These are phyloP conservation scores for Oreochromis tanganicae DNA, from an alignment of 2,113 vertebrate species.

Conservation along the genomic window DNA sequence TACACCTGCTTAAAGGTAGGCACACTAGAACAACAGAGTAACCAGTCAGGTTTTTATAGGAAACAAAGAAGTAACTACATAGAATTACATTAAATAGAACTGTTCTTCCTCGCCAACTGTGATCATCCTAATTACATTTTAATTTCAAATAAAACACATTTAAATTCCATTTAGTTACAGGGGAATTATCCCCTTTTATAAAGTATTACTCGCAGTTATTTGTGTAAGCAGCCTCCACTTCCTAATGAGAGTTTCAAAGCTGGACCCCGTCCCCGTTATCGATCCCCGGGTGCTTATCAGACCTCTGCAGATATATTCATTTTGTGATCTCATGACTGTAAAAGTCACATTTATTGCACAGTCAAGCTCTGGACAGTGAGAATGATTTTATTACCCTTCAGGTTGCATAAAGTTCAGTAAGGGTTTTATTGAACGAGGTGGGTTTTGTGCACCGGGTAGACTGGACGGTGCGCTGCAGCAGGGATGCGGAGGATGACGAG, in stretches of 20 bases:
- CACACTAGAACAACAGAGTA: background rate
- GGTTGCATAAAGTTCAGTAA: background rate
- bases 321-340: constrained; percentile 6
- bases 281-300: constrained; percentile 28
- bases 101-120: background rate
- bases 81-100: background rate
- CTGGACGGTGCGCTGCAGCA: background rate
- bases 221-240: background rate
- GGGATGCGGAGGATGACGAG: background rate
- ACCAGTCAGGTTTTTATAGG: background rate
- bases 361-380: constrained; percentile 9
- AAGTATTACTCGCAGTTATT: background rate
- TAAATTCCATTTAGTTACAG: background rate
- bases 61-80: background rate
- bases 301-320: constrained; percentile 28
- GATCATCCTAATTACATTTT: background rate
- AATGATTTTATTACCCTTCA: constrained; percentile 23
- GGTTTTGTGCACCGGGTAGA: background rate
- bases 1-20: background rate
- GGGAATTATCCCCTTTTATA: background rate
- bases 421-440: background rate
- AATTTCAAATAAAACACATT: background rate
- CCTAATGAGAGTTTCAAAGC: background rate
- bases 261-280: constrained; percentile 1
- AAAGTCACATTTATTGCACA: constrained; percentile 43